These are phyloP conservation scores for Cercopithecus petaurista DNA, from an alignment of 2,797 vertebrate genomes.

Conservation along the genomic window DNA sequence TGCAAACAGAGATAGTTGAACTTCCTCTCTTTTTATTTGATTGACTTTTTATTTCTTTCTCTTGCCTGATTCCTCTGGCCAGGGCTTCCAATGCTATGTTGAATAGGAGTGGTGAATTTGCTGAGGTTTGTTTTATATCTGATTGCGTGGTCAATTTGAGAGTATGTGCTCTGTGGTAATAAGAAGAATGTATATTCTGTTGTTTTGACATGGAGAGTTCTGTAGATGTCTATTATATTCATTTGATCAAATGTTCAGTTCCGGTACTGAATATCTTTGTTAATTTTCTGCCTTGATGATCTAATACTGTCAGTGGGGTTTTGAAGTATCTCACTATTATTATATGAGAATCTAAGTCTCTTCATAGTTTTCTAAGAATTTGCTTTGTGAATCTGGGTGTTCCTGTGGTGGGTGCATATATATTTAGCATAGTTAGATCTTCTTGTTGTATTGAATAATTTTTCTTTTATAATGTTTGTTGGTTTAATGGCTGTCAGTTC, in stretches of 20 bases:
- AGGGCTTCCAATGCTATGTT: neutral
- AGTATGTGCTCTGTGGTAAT: neutral
- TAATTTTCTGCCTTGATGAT: neutral
- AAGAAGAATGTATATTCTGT: neutral
- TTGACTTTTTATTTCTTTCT: neutral
- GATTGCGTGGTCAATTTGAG: neutral
- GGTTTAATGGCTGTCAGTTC: neutral
- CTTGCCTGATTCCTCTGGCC: neutral
- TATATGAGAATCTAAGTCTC: neutral
- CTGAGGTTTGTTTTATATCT: neutral
- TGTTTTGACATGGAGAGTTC: neutral
- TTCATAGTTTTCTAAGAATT: neutral
- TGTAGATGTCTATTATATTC: neutral
- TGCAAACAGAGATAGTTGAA: neutral
- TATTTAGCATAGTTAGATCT: neutral
- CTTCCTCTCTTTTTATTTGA: neutral
- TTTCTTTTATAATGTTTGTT: neutral
- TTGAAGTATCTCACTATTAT: neutral
- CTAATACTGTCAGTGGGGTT: neutral
- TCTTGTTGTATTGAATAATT: neutral
- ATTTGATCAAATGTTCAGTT: neutral
- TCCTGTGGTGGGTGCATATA: neutral
- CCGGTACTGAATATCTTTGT: neutral
- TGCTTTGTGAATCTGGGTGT: neutral
- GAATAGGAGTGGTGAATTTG: neutral